phyloP scores from a whole-genome alignment of 2,113 vertebrate species.

The Perccottus glenii region DNA sequence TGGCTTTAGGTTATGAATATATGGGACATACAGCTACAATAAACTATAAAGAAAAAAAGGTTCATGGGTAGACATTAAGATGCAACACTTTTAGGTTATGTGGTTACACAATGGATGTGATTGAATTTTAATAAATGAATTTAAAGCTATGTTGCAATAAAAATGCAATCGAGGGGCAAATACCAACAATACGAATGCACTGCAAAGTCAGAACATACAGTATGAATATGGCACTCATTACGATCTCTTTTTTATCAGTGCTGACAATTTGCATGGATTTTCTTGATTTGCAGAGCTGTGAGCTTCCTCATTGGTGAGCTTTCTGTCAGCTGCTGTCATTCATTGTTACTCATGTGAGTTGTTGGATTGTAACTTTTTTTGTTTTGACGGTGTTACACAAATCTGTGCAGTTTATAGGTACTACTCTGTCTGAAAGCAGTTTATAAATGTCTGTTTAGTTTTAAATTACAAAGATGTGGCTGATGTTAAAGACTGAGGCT shows the following conservation, averaged over 20 bases:
- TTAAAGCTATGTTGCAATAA: not conserved
- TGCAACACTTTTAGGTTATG: no score
- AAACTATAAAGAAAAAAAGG: slow-evolving; percentile 2
- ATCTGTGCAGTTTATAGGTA: not conserved
- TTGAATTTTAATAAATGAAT: not conserved
- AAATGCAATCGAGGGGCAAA: not conserved
- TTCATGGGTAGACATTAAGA: not conserved
- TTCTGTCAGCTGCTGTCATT: no score
- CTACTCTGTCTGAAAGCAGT: not conserved
- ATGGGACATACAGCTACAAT: slow-evolving; percentile 1
- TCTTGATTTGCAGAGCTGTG: no score
- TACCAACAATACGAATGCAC: no score
- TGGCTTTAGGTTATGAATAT: slow-evolving; percentile 3
- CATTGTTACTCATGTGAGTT: no score
- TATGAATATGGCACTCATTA: no score
- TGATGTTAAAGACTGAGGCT: slow-evolving; percentile 34
- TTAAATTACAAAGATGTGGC: slow-evolving; percentile 52
- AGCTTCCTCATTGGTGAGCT: no score
- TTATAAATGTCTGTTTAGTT: slow-evolving; percentile 52
- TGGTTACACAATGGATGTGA: not conserved
- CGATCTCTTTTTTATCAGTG: no score
- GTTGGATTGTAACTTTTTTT: not conserved
- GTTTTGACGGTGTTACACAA: no score
- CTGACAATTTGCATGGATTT: no score
- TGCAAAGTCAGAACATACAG: no score